These are phyloP conservation scores for Nothobranchius kuhntae DNA, from an alignment of 2,113 vertebrate genomes.

Conservation along the genomic window DNA sequence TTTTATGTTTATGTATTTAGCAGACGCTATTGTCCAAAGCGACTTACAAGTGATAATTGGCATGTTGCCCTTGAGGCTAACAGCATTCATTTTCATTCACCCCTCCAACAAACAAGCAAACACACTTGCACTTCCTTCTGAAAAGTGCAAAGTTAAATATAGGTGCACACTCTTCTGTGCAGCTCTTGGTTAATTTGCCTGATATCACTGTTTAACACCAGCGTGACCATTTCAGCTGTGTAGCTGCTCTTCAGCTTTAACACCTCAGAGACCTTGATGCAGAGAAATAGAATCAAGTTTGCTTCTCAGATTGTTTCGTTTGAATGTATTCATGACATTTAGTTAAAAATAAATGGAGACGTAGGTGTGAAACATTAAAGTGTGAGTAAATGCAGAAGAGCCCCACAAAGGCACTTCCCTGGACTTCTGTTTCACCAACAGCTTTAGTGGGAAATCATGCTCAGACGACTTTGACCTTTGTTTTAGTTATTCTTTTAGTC, in stretches of 20 bases:
- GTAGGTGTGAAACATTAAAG: not conserved
- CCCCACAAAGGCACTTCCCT: not conserved
- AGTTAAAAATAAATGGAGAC: not conserved
- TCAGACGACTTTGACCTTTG: slow-evolving; percentile 23
- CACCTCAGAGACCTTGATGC: not conserved
- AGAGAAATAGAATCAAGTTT: not conserved
- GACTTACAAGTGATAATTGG: no score
- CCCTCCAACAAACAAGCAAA: not conserved
- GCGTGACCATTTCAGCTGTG: not conserved
- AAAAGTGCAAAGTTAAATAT: not conserved
- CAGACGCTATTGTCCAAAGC: no score
- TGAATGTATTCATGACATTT: not conserved
- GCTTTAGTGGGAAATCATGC: not conserved
- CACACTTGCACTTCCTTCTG: not conserved
- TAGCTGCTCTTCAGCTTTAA: not conserved
- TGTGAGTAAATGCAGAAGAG: slow-evolving; percentile 14
- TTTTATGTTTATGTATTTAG: no score
- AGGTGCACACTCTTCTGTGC: not conserved
- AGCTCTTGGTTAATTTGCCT: not conserved
- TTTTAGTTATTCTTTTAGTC: not conserved
- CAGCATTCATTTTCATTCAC: not conserved
- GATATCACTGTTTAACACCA: not conserved
- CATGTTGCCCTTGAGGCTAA: no score
- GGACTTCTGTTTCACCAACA: not conserved
- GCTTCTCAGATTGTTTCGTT: not conserved